Evolutionary conservation across 53 echinoderm and acorn worm species (phyloP), one percentile per base, ranked within the genome.

Genomic region (Hippasteria phrygiana): DNA sequence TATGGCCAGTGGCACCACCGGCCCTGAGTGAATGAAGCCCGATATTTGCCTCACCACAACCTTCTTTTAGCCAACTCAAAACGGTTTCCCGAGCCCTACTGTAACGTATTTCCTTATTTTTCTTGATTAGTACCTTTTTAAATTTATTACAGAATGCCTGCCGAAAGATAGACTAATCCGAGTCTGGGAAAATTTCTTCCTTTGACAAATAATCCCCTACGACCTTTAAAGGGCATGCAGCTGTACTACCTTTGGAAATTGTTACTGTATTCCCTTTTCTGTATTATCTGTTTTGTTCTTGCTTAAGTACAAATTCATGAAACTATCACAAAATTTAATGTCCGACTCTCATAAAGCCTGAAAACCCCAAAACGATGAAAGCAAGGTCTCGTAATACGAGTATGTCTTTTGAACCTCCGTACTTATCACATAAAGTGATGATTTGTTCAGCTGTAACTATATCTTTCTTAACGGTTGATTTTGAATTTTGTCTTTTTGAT

Each of bases 271-370:
- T 72, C 6, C 90, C 83, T 34, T 83, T 80, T 59, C 83, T 39
- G 74, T 73, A 88, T 13, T 90, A 43, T 83, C 73, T 18, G 64
- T 90, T 55, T 90, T 74, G 50, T 83, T 83, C 12, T 71, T 83
- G 5, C 55, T 37, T 17, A 83, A 38, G 47, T 28, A 55, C 18
- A 83, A 26, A 4, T 48, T 79, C 39, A 79, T 20, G 34, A 64
- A 71, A 1, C 33, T 17, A 43, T 48, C 69, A 20, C 43, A 17
- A 65, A 83, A 83, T 42, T 26, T 22, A 18, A 90, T 62, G 55
- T 73, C 83, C 73, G 35, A 90, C 82, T 20, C 90, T 51, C 4
- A 82, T 51, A 73, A 90, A 90, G 2, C 90, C 82, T 3, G 56
- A 27, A 41, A 90, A 90, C 16, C 32, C 64, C 65, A 78, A 18